Evolutionary conservation across 1,140 invertebrate species (phyloP).

Genomic region (Hycleus cichorii): DNA sequence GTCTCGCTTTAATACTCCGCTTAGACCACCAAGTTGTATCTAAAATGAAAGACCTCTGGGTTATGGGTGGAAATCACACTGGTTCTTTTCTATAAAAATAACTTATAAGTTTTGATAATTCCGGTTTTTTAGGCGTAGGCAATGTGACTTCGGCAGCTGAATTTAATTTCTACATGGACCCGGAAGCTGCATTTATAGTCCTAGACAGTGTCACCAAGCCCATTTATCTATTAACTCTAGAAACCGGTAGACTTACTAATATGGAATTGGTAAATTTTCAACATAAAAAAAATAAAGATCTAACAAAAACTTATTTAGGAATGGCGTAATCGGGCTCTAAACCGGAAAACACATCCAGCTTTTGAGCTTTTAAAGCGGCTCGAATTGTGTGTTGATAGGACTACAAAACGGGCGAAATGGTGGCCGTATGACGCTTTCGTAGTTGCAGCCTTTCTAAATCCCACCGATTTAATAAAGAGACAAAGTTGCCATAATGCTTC

Average conservation of each 20-base stretch:
- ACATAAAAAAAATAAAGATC: slow-evolving; percentile 44
- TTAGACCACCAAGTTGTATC: slow-evolving; percentile 56
- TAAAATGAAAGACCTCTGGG: slow-evolving; percentile 55
- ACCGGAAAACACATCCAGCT: slow-evolving; percentile 45
- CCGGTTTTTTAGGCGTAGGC: slow-evolving; percentile 42
- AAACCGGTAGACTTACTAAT: slow-evolving; percentile 50
- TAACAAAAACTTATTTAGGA: slow-evolving; percentile 47
- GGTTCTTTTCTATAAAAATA: slow-evolving; percentile 43
- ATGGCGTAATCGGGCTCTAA: slow-evolving; percentile 45
- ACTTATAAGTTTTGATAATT: too few relatives aligned
- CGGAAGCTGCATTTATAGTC: slow-evolving; percentile 69
- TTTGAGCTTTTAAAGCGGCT: slow-evolving; percentile 59
- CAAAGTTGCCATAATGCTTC: slow-evolving; percentile 42
- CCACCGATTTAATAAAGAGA: slow-evolving; percentile 35
- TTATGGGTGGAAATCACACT: slow-evolving; percentile 71
- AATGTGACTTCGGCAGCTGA: slow-evolving; percentile 62
- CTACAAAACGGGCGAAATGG: slow-evolving; percentile 26
- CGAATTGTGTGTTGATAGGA: too few relatives aligned
- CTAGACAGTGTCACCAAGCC: slow-evolving; percentile 49
- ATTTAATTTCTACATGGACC: slow-evolving; percentile 73
- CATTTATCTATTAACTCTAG: slow-evolving; percentile 57
- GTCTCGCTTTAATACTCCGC: slow-evolving; percentile 63
- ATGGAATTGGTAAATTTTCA: slow-evolving; percentile 48
- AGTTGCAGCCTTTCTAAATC: slow-evolving; percentile 46
- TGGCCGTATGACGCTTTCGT: slow-evolving; percentile 52